phyloP scores from a whole-genome alignment of 92 coral and sea anemone species.

The Actinostola sp. region DNA sequence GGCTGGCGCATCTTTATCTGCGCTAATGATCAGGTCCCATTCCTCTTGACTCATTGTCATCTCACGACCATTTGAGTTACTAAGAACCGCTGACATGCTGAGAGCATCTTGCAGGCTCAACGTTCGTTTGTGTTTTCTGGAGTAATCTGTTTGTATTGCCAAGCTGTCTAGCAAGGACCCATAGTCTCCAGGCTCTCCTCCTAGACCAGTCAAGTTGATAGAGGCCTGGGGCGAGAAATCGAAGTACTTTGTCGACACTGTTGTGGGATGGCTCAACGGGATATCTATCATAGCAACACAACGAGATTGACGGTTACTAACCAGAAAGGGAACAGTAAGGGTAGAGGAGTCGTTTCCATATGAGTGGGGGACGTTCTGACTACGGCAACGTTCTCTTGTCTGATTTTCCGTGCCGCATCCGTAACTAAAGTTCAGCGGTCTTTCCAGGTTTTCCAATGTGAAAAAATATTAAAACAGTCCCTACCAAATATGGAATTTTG shows the following conservation, averaged over 20 bases:
- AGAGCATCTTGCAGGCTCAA: slow-evolving; percentile 57
- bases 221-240: slow-evolving; percentile 47
- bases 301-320: too few relatives aligned
- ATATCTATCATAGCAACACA: slow-evolving; percentile 7
- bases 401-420: too few relatives aligned
- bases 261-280: not conserved
- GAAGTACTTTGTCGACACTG: not conserved
- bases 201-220: slow-evolving; percentile 67
- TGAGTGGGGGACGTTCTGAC: too few relatives aligned
- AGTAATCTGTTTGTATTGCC: slow-evolving; percentile 70
- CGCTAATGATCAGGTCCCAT: slow-evolving; percentile 68
- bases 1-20: slow-evolving; percentile 70
- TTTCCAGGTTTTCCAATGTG: too few relatives aligned
- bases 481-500: too few relatives aligned
- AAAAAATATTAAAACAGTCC: too few relatives aligned
- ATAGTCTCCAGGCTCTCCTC: slow-evolving; percentile 70
- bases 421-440: too few relatives aligned
- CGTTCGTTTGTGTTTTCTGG: slow-evolving; percentile 59
- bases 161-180: slow-evolving; percentile 62
- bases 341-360: too few relatives aligned
- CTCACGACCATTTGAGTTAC: slow-evolving; percentile 4
- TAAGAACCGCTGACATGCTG: slow-evolving; percentile 58
- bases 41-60: slow-evolving; percentile 50
- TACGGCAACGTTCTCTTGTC: too few relatives aligned
- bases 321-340: too few relatives aligned